A percentile compares a stretch with the other conserved stretches of the same genome.
Evolutionary conservation across 2,797 vertebrate genomes (phyloP).

Genomic region (Gastrophryne carolinensis): DNA sequence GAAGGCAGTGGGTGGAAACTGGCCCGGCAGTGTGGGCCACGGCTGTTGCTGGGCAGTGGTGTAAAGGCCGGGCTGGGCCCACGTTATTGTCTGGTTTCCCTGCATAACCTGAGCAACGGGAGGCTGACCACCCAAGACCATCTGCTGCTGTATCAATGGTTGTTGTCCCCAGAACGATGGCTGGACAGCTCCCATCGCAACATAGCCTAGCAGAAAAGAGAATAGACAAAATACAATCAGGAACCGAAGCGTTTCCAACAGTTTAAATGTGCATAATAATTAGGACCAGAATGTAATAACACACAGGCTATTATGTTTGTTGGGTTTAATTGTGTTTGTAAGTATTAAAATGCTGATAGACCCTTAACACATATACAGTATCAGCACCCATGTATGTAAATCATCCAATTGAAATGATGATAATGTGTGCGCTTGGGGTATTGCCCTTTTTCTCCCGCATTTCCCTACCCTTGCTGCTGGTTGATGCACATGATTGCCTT

Average conservation of each 20-base stretch:
- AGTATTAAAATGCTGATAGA: too few relatives aligned
- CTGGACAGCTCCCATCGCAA: constrained; percentile 97
- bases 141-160: constrained; percentile 86
- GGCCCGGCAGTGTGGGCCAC: constrained; percentile 95
- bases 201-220: constrained; percentile 80
- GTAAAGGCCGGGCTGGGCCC: constrained; percentile 94
- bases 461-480: too few relatives aligned
- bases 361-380: too few relatives aligned
- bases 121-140: constrained; percentile 92
- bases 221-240: not conserved
- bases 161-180: constrained; percentile 97
- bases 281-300: too few relatives aligned
- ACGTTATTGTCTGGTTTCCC: constrained; percentile 91
- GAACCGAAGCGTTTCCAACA: not conserved
- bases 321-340: too few relatives aligned
- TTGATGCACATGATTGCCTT: too few relatives aligned
- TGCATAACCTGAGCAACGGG: constrained; percentile 95
- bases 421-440: too few relatives aligned
- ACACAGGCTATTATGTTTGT: too few relatives aligned
- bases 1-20: constrained; percentile 94
- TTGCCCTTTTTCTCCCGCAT: too few relatives aligned
- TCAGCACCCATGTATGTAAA: too few relatives aligned
- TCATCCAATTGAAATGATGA: too few relatives aligned
- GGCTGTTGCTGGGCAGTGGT: constrained; percentile 89
- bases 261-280: too few relatives aligned